Percentiles rank a stretch among this genome's conserved stretches.
Evolutionary conservation across 2,797 vertebrate genomes (phyloP).

Genomic region (Synanceia verrucosa): DNA sequence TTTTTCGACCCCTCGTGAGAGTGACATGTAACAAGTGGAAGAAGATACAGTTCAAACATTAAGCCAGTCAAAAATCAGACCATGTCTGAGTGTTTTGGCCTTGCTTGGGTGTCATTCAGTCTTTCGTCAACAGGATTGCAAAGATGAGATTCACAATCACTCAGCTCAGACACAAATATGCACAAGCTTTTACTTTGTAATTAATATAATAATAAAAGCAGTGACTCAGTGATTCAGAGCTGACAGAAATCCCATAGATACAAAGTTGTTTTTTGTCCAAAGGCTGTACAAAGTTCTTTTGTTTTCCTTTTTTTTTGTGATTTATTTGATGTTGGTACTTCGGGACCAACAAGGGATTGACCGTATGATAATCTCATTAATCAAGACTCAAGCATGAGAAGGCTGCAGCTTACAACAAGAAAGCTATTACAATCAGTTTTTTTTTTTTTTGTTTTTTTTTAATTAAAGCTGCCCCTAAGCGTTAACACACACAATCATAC

Average conservation of each 20-base stretch:
- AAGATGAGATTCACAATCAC: not conserved
- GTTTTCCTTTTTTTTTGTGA: not conserved
- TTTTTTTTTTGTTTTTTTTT: slow-evolving; percentile 67
- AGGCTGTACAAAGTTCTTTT: slow-evolving; percentile 17
- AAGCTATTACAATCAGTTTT: slow-evolving; percentile 62
- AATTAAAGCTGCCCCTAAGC: slow-evolving; percentile 72
- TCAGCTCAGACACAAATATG: not conserved
- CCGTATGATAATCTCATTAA: slow-evolving; percentile 68
- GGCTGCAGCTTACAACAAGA: slow-evolving; percentile 45
- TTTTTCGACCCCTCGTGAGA: not conserved
- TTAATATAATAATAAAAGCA: not conserved
- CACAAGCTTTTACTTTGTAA: not conserved
- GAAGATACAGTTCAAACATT: not conserved
- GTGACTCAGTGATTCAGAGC: not conserved
- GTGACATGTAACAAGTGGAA: not conserved
- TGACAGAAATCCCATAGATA: slow-evolving; percentile 26
- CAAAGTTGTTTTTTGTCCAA: slow-evolving; percentile 11
- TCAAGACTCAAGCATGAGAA: slow-evolving; percentile 52
- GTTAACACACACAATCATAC: slow-evolving; percentile 32
- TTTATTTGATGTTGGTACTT: not conserved
- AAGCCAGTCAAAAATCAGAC: not conserved
- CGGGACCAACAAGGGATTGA: slow-evolving; percentile 16
- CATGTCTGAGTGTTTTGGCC: not conserved
- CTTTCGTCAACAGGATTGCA: not conserved
- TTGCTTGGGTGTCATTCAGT: not conserved